Conservation (phyloP, 2,797 vertebrate genomes). For the Typhlichthys eigenmanni region DNA sequence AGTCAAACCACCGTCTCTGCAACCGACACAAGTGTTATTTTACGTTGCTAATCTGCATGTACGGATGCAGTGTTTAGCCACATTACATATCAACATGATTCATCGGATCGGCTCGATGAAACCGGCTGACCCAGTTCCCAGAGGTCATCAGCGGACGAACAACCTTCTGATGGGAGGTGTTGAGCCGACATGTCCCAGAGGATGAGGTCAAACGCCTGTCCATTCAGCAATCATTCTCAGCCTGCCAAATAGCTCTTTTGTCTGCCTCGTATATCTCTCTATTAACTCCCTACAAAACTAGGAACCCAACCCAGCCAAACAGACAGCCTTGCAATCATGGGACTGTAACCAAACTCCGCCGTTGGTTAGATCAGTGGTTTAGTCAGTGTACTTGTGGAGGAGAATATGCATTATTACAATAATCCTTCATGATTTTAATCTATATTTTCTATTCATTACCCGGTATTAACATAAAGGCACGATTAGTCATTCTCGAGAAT, state of each 20-base stretch:
- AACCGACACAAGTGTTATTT: conserved; percentile 36
- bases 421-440: no score
- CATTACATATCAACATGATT: conserved; percentile 68
- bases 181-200: conserved; percentile 52
- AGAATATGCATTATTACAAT: no score
- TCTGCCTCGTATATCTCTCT: conserved; percentile 51
- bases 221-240: conserved; percentile 61
- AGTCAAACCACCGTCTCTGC: conserved; percentile 7
- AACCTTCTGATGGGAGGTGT: conserved; percentile 68
- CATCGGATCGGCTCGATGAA: conserved; percentile 59
- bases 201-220: conserved; percentile 63
- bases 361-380: no score
- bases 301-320: conserved; percentile 14
- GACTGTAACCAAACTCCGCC: conserved; percentile 23
- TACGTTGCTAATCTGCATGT: conserved; percentile 63
- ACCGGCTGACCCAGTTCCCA: conserved; percentile 50
- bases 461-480: no score
- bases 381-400: no score
- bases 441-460: no score
- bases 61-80: conserved; percentile 48
- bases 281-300: conserved; percentile 51
- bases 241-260: conserved; percentile 46
- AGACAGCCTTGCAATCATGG: not conserved
- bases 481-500: no score
- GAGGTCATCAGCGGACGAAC: conserved; percentile 42